These are phyloP conservation scores for Peromyscus aztecus DNA, from an alignment of 2,797 vertebrate genomes.

Conservation along the genomic window DNA sequence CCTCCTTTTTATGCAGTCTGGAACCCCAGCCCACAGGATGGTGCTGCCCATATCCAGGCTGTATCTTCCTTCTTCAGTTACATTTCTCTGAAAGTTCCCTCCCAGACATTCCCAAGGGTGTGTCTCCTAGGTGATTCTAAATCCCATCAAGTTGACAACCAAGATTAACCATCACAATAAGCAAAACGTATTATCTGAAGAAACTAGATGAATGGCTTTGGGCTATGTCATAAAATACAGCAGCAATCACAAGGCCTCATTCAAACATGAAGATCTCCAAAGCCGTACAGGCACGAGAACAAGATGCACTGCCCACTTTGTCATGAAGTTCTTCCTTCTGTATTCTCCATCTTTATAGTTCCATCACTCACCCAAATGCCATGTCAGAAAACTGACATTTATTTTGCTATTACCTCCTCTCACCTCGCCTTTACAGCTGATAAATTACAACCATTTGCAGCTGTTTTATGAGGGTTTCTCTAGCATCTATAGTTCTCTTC, in stretches of 20 bases:
- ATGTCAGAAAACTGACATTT: conserved; percentile 2
- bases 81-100: background rate
- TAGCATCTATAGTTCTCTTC: background rate
- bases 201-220: conserved; percentile 44
- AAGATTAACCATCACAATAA: background rate
- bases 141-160: background rate
- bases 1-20: background rate
- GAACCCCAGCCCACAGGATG: no score
- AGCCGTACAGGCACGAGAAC: background rate
- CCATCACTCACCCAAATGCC: background rate
- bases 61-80: background rate
- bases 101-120: background rate
- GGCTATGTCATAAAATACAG: conserved; percentile 36
- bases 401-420: background rate
- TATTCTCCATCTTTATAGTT: background rate
- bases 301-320: background rate
- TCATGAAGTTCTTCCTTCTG: background rate
- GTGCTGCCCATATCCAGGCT: background rate
- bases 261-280: conserved; percentile 34
- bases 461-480: background rate
- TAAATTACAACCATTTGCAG: background rate
- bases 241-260: conserved; percentile 16
- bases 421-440: background rate
- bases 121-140: background rate
- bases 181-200: background rate